phyloP scores from a whole-genome alignment of 2,888 invertebrate species.

The Apodemia zela region DNA sequence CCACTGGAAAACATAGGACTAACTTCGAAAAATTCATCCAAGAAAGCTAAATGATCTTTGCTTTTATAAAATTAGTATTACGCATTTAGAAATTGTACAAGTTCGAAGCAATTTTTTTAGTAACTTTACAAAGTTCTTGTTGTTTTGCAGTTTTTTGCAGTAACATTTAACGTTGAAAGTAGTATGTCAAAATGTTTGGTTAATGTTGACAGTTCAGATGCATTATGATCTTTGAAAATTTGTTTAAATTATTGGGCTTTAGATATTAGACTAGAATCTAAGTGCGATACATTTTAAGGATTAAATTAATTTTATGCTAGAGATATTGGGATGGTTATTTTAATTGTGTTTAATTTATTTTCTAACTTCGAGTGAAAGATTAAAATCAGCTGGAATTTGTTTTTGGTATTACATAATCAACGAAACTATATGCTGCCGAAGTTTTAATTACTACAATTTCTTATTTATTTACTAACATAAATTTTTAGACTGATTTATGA shows the following conservation, averaged over 20 bases:
- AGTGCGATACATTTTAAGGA: neutral
- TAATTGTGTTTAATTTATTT: neutral
- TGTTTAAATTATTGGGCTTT: no score
- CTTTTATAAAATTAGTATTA: neutral
- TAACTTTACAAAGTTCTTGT: no score
- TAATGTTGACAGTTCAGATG: no score
- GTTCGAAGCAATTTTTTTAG: neutral
- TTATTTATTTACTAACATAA: neutral
- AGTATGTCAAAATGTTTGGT: no score
- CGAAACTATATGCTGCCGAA: neutral
- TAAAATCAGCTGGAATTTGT: neutral
- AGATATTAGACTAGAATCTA: neutral
- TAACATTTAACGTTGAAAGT: no score
- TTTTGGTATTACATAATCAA: neutral
- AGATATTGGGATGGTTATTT: neutral
- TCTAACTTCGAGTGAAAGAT: neutral
- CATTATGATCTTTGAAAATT: no score
- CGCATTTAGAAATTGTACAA: conserved; percentile 2
- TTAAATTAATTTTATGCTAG: neutral
- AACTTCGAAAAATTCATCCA: conserved; percentile 68
- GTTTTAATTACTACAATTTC: neutral
- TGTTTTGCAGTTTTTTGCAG: no score
- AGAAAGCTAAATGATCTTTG: conserved; percentile 22
- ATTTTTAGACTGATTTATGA: conserved; percentile 9
- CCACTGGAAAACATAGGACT: conserved; percentile 74